Evolutionary conservation across 2,888 invertebrate species (phyloP), one percentile per base, ranked within the genome.

Genomic region (Lithophane ornitopus): DNA sequence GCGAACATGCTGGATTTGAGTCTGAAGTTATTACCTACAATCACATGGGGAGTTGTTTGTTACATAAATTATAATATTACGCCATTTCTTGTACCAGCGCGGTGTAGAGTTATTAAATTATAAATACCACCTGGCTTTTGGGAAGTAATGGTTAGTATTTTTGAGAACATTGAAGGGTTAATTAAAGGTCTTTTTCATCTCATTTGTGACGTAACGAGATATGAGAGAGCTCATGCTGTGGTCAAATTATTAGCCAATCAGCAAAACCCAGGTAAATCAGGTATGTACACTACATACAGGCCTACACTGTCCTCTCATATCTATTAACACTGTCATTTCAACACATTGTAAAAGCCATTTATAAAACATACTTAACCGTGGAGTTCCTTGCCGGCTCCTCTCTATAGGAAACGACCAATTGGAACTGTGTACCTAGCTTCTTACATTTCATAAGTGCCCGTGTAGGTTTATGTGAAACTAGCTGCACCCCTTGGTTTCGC

Each of bases 1-100:
- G 82, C 84, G 85, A 77, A 65, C 80, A 77, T 68, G 71, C 78
- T 80, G 81, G 79, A 84, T 82, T 79, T 85, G 74, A 85, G 81
- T 73, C 69, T 67, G 70, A 85, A 88, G 84, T 91, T 88, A 89
- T 88, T 87, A 59, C 74, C 28, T 78, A 82, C 85, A 86, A 82
- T 84, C 84, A 76, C 84, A 85, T 74, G 19, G 66, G 78, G 71
- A 63, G 65, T 76, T 81, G 76, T 87, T 87, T 80, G 78, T 78
- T 65, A 73, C 78, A 62, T 74, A 54, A 65, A 77, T 70, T 74
- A 78, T 78, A 39, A 62, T 81, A 81, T 74, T 69, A 69, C 63
- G 69, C 52, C 39, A 69, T 76, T 76, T 68, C 84, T 66, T 78
- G 68, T 73, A 63, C 19, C 56, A 12, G 26, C 39, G 63, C 49